Evolutionary conservation across 2,113 vertebrate genomes (phyloP).

Genomic region (Seriola dumerili): DNA sequence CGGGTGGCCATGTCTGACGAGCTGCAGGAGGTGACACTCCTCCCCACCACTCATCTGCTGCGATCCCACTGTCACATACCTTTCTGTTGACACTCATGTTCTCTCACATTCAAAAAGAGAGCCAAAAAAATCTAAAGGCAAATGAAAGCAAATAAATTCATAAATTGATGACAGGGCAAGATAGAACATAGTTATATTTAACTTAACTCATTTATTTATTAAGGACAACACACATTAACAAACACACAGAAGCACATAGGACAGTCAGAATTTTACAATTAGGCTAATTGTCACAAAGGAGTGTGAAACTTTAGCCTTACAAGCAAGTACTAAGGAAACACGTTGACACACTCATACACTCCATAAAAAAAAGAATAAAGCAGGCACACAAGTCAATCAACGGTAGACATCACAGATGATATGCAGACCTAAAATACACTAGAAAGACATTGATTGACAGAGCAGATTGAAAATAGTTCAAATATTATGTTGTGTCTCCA

Average conservation of each 20-base stretch:
- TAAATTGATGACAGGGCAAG: neutral
- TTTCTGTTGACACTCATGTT: slow-evolving; percentile 9
- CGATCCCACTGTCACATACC: slow-evolving; percentile 14
- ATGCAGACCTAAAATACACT: neutral
- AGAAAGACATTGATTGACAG: neutral
- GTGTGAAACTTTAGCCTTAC: neutral
- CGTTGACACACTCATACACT: neutral
- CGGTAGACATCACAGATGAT: neutral
- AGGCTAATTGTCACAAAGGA: neutral
- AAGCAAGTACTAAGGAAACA: neutral
- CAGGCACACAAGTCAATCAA: no score
- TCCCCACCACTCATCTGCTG: slow-evolving; percentile 28
- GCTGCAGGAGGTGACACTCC: slow-evolving; percentile 88
- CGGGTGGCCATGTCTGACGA: slow-evolving; percentile 84
- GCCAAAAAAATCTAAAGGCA: neutral
- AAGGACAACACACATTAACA: neutral
- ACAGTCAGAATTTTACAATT: neutral
- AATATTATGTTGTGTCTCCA: neutral
- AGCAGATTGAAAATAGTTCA: neutral
- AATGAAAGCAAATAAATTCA: neutral
- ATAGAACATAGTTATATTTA: neutral
- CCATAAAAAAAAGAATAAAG: neutral
- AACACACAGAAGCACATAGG: neutral
- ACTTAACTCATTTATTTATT: neutral
- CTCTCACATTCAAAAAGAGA: neutral